Evolutionary conservation across 2,888 invertebrate species (phyloP).

Genomic region (Caenorhabditis japonica): DNA sequence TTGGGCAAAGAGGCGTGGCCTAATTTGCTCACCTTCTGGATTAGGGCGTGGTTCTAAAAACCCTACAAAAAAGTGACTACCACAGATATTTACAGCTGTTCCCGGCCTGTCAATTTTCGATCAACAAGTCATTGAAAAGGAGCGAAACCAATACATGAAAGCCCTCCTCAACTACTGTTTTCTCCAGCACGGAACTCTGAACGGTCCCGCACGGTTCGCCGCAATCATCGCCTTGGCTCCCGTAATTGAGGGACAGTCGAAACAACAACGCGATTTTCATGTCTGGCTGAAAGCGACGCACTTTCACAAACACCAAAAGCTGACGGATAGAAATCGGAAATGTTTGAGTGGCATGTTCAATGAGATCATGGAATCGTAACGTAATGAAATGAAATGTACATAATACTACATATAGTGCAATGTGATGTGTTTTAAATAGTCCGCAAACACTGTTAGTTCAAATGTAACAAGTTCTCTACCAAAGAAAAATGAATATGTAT

Average conservation of each 20-base stretch:
- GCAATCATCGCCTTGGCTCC: slow-evolving; percentile 34
- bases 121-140: slow-evolving; percentile 39
- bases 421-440: too few relatives aligned
- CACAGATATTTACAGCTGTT: slow-evolving; percentile 39
- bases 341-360: slow-evolving; percentile 39
- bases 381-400: too few relatives aligned
- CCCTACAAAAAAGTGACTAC: too few relatives aligned
- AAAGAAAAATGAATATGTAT: too few relatives aligned
- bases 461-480: too few relatives aligned
- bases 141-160: slow-evolving; percentile 31
- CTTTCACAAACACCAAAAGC: slow-evolving; percentile 28
- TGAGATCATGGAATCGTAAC: slow-evolving; percentile 39
- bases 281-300: slow-evolving; percentile 28
- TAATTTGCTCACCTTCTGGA: too few relatives aligned
- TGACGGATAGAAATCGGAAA: slow-evolving; percentile 8
- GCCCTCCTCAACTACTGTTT: slow-evolving; percentile 37
- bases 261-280: slow-evolving; percentile 30
- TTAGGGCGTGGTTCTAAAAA: too few relatives aligned
- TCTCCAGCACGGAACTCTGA: slow-evolving; percentile 32
- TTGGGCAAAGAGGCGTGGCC: too few relatives aligned
- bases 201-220: slow-evolving; percentile 32
- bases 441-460: too few relatives aligned
- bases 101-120: slow-evolving; percentile 15
- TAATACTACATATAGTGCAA: too few relatives aligned
- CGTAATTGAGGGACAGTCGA: slow-evolving; percentile 29